Evolutionary conservation across 2,888 invertebrate species (phyloP).

Genomic region (Vannuccia rotundouncinata): DNA sequence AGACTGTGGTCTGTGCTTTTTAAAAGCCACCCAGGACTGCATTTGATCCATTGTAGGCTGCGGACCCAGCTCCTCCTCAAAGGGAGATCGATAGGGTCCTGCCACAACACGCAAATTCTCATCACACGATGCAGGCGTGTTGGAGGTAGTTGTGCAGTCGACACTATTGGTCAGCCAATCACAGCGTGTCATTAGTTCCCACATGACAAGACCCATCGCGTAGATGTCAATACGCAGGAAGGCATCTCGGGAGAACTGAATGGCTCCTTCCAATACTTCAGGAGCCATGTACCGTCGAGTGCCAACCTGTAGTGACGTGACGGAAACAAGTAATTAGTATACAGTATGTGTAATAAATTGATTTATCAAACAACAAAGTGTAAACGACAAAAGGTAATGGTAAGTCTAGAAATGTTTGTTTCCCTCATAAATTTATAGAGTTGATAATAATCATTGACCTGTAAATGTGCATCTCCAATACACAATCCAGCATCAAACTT

Average conservation of each 20-base stretch:
- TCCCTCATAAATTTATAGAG: no score
- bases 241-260: conserved; percentile 87
- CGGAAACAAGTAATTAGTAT: no score
- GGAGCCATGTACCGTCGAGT: conserved; percentile 90
- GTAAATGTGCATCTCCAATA: not conserved
- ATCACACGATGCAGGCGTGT: not conserved
- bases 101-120: not conserved
- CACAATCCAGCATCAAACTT: not conserved
- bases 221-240: conserved; percentile 95
- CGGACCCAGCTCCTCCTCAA: conserved; percentile 75
- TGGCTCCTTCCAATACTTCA: conserved; percentile 88
- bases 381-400: no score
- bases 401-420: no score
- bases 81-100: conserved; percentile 59
- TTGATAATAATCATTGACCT: no score
- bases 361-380: no score
- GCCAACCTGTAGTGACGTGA: conserved; percentile 70
- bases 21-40: conserved; percentile 87
- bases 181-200: conserved; percentile 75
- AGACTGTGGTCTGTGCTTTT: conserved; percentile 72
- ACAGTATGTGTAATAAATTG: no score
- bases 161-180: no score
- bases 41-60: conserved; percentile 82
- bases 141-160: no score
- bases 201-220: conserved; percentile 85